Percentiles rank a stretch among this genome's conserved stretches.
These are phyloP conservation scores for Paramuricea clavata DNA, from an alignment of 92 coral and sea anemone genomes.

Conservation along the genomic window DNA sequence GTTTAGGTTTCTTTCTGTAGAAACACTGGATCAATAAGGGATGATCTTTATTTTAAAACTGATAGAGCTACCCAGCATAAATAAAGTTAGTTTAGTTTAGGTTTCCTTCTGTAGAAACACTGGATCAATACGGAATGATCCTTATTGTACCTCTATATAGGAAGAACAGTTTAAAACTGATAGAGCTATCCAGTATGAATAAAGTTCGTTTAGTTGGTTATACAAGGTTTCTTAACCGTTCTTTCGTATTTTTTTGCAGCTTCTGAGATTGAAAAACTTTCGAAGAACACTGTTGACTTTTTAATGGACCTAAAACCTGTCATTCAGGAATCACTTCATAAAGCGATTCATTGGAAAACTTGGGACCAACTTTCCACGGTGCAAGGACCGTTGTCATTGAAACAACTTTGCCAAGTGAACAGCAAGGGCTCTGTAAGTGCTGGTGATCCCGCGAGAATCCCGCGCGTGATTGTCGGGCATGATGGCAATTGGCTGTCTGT, in stretches of 20 bases:
- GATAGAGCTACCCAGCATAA: no score
- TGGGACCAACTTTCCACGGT: slow-evolving; percentile 99
- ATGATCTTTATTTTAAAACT: no score
- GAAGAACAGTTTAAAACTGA: no score
- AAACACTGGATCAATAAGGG: no score
- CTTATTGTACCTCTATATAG: no score
- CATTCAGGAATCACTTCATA: slow-evolving; percentile 95
- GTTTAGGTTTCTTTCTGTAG: no score
- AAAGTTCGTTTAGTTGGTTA: no score
- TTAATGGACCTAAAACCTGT: slow-evolving; percentile 81
- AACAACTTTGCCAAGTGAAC: slow-evolving; percentile 88
- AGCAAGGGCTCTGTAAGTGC: slow-evolving; percentile 87
- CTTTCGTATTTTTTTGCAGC: neutral
- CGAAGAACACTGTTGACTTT: slow-evolving; percentile 72
- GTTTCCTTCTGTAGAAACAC: no score
- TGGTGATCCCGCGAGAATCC: slow-evolving; percentile 85
- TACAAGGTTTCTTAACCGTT: no score
- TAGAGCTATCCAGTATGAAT: no score
- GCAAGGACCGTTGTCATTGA: slow-evolving; percentile 98
- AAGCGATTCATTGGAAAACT: slow-evolving; percentile 93
- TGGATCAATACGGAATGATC: no score
- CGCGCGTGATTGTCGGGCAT: slow-evolving; percentile 91
- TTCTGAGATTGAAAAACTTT: slow-evolving; percentile 6
- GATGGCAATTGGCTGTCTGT: slow-evolving; percentile 93
- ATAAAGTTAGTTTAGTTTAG: no score